A percentile compares a stretch with the other conserved stretches of the same genome.
These are phyloP conservation scores for Eudyptes chrysolophus DNA, from an alignment of 2,113 vertebrate species.

Conservation along the genomic window DNA sequence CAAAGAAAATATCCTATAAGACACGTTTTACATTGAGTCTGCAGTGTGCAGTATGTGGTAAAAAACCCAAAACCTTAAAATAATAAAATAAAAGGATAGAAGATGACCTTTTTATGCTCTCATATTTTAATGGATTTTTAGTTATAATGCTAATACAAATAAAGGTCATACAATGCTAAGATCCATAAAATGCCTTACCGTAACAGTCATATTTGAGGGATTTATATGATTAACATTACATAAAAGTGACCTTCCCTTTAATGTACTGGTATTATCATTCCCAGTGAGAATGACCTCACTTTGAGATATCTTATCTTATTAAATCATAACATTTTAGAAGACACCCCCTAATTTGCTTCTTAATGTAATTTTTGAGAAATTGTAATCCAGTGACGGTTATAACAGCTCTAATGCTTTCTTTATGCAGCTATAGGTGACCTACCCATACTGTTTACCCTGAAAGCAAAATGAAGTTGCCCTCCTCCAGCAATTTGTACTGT, in stretches of 20 bases:
- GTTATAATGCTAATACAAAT: slow-evolving; percentile 1
- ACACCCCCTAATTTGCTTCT: not conserved
- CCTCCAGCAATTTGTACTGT: not conserved
- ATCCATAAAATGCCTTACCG: not conserved
- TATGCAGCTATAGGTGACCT: not conserved
- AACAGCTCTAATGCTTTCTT: not conserved
- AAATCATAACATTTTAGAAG: not conserved
- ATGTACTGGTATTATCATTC: not conserved
- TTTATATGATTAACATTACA: slow-evolving; percentile 10
- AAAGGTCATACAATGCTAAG: not conserved
- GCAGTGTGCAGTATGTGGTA: not conserved
- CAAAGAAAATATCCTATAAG: not conserved
- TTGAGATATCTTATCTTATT: not conserved
- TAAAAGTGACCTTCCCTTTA: slow-evolving; percentile 33
- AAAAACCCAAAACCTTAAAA: not conserved
- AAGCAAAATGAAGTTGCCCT: not conserved
- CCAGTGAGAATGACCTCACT: slow-evolving; percentile 12
- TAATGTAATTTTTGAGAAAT: slow-evolving; percentile 9
- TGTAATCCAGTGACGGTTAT: not conserved
- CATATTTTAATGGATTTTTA: not conserved
- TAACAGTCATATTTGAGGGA: slow-evolving; percentile 19
- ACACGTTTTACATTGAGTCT: not conserved
- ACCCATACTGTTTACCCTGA: not conserved
- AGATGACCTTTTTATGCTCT: not conserved
- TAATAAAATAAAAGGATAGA: not conserved